Conservation (phyloP, 2,888 invertebrate genomes). For the Acrobasis repandana region DNA sequence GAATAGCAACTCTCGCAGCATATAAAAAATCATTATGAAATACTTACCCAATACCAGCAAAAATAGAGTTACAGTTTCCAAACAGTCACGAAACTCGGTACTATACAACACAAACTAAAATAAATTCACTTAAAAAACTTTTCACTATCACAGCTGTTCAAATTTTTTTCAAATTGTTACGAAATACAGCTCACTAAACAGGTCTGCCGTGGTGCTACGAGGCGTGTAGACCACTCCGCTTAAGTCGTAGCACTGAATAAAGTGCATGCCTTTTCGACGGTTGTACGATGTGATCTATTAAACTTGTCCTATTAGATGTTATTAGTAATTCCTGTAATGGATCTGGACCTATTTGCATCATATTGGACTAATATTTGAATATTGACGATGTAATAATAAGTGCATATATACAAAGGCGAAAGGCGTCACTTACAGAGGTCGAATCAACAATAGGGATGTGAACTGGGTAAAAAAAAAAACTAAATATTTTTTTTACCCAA, state of each 20-base stretch:
- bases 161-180: slow-evolving; percentile 7
- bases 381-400: not conserved
- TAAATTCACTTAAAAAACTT: not conserved
- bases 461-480: no score
- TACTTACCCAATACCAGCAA: slow-evolving; percentile 19
- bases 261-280: slow-evolving; percentile 7
- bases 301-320: slow-evolving; percentile 21
- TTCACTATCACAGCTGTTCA: slow-evolving; percentile 4
- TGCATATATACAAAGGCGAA: no score
- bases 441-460: no score
- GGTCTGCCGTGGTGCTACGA: not conserved
- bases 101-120: not conserved
- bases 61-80: slow-evolving; percentile 25
- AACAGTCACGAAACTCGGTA: slow-evolving; percentile 23
- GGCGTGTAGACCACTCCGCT: slow-evolving; percentile 18
- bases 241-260: slow-evolving; percentile 12
- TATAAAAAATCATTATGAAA: slow-evolving; percentile 9
- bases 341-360: not conserved
- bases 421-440: no score
- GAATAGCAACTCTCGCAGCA: not conserved
- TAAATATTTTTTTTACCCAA: no score
- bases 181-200: slow-evolving; percentile 20
- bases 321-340: slow-evolving; percentile 8
- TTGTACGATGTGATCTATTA: slow-evolving; percentile 18
- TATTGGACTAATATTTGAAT: not conserved